Conservation (phyloP, 2,797 vertebrate genomes). For the Coregonus suidteri region DNA sequence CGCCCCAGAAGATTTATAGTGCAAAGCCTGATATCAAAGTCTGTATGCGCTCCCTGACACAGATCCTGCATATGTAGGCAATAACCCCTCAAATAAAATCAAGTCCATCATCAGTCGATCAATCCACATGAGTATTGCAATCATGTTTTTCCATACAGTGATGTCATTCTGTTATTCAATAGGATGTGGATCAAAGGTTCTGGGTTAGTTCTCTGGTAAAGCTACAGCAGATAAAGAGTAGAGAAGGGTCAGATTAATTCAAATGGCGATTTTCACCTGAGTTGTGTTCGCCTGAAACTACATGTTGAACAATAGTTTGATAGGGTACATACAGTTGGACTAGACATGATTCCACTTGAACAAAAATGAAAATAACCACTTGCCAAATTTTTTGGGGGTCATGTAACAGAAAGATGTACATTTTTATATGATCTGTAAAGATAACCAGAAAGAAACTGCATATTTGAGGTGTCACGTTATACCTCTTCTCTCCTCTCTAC, state of each 20-base stretch:
- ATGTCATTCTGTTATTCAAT: background rate
- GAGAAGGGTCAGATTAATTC: no score
- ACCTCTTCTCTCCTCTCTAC: constrained; percentile 22
- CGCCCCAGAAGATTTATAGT: constrained; percentile 46
- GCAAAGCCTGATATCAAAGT: constrained; percentile 12
- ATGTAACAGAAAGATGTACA: no score
- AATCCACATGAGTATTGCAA: background rate
- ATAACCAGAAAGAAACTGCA: no score
- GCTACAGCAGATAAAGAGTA: no score
- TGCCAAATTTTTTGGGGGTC: no score
- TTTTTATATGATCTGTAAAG: no score
- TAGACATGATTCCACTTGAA: no score
- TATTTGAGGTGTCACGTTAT: background rate
- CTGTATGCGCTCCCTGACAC: constrained; percentile 12
- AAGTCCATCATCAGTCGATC: background rate
- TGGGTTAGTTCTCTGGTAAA: background rate
- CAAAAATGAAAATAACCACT: no score
- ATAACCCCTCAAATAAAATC: background rate
- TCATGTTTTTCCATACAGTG: background rate
- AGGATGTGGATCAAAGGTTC: background rate
- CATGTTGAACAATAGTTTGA: no score
- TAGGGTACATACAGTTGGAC: no score
- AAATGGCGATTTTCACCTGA: no score
- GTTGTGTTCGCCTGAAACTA: no score
- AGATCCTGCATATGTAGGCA: constrained; percentile 9